A percentile compares a stretch with the other conserved stretches of the same genome.
phyloP scores from a whole-genome alignment of 2,888 invertebrate genomes.

The Drosophila kanekoi region DNA sequence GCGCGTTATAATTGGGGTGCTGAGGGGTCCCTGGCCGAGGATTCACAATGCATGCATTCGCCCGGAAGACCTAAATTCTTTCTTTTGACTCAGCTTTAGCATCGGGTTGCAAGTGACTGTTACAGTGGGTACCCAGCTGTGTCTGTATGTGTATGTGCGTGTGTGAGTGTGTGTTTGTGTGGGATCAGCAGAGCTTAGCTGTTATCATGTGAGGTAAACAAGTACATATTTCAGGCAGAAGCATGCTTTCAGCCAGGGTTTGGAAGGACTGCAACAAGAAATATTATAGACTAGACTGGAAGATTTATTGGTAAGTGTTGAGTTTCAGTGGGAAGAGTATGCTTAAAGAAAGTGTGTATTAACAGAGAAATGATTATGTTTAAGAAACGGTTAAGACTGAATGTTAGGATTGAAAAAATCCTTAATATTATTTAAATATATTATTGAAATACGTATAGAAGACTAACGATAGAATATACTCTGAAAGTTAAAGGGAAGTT shows the following conservation, averaged over 20 bases:
- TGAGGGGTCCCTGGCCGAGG: conserved; percentile 37
- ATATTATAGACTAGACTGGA: conserved; percentile 9
- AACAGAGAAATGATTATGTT: too few species aligned
- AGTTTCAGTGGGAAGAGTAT: too few species aligned
- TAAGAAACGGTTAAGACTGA: too few species aligned
- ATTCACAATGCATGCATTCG: conserved; percentile 64
- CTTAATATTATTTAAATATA: too few species aligned
- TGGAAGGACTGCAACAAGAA: not conserved
- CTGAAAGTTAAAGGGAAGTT: too few species aligned
- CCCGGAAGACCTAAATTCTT: conserved; percentile 72
- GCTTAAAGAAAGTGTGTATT: too few species aligned
- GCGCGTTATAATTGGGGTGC: conserved; percentile 77
- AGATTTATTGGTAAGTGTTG: not conserved
- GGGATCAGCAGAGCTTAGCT: conserved; percentile 57
- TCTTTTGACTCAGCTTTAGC: conserved; percentile 25
- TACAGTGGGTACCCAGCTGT: conserved; percentile 5
- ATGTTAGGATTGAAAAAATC: too few species aligned
- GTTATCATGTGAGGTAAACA: conserved; percentile 38
- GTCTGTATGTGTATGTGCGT: conserved; percentile 4
- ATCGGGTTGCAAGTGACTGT: conserved; percentile 36
- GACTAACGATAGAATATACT: too few species aligned
- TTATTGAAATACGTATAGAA: too few species aligned
- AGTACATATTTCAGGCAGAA: conserved; percentile 23
- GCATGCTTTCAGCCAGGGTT: conserved; percentile 4
- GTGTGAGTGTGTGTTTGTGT: conserved; percentile 22